Evolutionary conservation across 2,888 invertebrate species (phyloP).

Genomic region (Yponomeuta plumbellus): DNA sequence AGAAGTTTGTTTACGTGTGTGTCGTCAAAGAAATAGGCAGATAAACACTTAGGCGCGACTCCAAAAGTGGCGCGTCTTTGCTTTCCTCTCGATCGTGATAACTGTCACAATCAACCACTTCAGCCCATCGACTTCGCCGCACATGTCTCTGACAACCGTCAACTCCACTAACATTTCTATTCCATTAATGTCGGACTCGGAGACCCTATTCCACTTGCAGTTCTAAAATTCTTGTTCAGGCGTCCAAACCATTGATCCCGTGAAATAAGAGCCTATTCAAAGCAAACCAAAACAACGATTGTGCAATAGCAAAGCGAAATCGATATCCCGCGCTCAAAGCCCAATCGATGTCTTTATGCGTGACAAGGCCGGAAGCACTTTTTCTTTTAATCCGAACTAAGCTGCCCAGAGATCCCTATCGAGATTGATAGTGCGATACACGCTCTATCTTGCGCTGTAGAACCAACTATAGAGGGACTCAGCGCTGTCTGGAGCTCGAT

Average conservation of each 20-base stretch:
- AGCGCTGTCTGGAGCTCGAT: no score
- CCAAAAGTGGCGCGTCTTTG: constrained; percentile 3
- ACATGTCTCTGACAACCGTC: not conserved
- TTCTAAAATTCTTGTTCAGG: not conserved
- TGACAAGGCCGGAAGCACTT: constrained; percentile 3
- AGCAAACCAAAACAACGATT: not conserved
- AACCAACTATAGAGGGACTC: no score
- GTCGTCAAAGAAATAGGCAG: constrained; percentile 13
- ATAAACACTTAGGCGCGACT: not conserved
- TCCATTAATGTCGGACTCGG: not conserved
- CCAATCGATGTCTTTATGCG: constrained; percentile 65
- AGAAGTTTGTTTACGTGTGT: constrained; percentile 10
- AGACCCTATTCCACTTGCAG: not conserved
- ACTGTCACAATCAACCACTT: not conserved
- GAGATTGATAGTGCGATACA: not conserved
- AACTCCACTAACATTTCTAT: not conserved
- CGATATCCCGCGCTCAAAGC: constrained; percentile 60
- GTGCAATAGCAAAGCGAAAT: constrained; percentile 49
- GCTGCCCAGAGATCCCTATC: not conserved
- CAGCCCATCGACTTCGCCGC: not conserved
- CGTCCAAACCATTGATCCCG: not conserved
- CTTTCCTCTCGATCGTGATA: not conserved
- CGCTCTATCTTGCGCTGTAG: not conserved
- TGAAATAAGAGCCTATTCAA: not conserved
- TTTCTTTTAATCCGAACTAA: constrained; percentile 8